phyloP scores from a whole-genome alignment of 2,113 vertebrate species.

The Capricornis sumatraensis region DNA sequence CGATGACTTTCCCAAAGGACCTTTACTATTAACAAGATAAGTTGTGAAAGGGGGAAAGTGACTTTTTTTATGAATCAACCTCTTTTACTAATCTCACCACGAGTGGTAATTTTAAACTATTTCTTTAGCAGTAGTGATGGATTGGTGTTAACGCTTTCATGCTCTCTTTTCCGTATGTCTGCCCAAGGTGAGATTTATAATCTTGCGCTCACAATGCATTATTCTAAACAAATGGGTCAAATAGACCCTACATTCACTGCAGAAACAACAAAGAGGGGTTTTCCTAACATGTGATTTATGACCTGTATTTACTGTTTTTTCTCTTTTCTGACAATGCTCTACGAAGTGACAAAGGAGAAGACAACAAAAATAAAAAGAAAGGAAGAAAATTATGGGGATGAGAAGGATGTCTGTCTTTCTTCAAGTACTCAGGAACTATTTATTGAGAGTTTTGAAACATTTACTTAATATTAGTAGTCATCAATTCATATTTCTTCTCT shows the following conservation, averaged over 20 bases:
- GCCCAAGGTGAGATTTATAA: not conserved
- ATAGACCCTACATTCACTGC: not conserved
- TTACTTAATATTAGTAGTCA: not conserved
- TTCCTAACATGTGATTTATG: not conserved
- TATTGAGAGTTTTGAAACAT: not conserved
- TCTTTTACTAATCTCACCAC: not conserved
- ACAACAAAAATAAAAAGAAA: not conserved
- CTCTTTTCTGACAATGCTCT: not conserved
- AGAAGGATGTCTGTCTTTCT: not conserved
- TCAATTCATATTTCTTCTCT: not conserved
- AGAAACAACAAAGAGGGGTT: not conserved
- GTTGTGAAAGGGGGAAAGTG: not conserved
- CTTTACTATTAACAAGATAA: not conserved
- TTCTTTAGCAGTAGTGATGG: not conserved
- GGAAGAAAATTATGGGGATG: not conserved
- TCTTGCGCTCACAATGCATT: not conserved
- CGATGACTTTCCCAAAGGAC: not conserved
- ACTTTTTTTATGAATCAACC: not conserved
- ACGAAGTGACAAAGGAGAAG: not conserved
- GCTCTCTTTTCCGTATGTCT: not conserved
- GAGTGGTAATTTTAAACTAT: not conserved
- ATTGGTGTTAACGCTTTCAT: not conserved
- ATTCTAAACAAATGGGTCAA: not conserved
- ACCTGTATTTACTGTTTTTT: not conserved
- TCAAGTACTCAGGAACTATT: not conserved